Evolutionary conservation across 2,113 vertebrate species (phyloP).

Genomic region (Dermatemys mawii): DNA sequence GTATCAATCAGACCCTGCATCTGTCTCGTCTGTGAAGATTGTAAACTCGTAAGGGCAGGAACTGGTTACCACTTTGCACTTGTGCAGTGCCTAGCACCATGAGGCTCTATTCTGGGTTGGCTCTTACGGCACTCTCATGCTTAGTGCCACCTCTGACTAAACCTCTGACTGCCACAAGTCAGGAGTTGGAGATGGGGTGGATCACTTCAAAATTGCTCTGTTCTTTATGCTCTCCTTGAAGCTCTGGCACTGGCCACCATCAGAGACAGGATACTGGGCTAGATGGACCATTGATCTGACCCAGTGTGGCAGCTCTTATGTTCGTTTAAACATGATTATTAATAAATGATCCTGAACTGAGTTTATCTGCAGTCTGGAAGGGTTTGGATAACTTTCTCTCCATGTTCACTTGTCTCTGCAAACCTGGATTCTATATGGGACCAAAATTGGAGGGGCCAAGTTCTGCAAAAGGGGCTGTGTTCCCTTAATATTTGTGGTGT

Average conservation of each 20-base stretch:
- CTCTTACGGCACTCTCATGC: background rate
- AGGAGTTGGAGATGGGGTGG: background rate
- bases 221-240: background rate
- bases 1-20: background rate
- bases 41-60: background rate
- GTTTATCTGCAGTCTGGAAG: background rate
- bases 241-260: background rate
- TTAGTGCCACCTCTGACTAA: background rate
- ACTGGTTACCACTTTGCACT: background rate
- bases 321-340: background rate
- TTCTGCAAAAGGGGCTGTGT: background rate
- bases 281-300: background rate
- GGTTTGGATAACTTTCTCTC: background rate
- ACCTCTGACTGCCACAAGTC: background rate
- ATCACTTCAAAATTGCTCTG: background rate
- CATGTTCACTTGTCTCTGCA: background rate
- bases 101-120: background rate
- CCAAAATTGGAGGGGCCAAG: background rate
- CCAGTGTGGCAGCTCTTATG: background rate
- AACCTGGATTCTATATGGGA: background rate
- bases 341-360: background rate
- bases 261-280: background rate
- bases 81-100: background rate
- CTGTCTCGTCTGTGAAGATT: background rate
- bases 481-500: slow-evolving; percentile 35